Evolutionary conservation across 1,140 invertebrate species (phyloP).

Genomic region (Vanessa atalanta): DNA sequence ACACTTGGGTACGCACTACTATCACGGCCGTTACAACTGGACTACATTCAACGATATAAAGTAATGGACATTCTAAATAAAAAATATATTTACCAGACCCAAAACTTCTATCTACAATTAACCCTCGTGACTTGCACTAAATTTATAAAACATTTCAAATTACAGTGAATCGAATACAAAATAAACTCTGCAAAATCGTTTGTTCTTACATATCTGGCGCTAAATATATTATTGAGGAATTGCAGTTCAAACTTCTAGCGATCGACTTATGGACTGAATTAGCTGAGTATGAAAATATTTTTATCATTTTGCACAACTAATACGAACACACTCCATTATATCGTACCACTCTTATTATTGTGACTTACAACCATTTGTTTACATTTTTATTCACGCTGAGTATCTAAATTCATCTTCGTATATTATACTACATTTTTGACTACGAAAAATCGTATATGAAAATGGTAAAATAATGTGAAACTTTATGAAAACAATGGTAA

Average conservation of each 20-base stretch:
- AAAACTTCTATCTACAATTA: not conserved
- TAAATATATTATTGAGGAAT: no score
- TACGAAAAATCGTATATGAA: constrained; percentile 2
- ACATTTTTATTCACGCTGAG: not conserved
- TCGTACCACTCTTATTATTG: not conserved
- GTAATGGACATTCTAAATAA: not conserved
- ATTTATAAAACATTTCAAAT: no score
- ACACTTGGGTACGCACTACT: not conserved
- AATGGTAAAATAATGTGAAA: constrained; percentile 4
- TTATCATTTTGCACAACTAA: not conserved
- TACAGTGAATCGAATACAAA: no score
- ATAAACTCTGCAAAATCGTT: no score
- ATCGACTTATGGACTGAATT: not conserved
- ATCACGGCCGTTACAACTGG: not conserved
- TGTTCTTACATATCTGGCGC: no score
- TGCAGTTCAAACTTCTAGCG: not conserved
- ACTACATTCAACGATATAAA: not conserved
- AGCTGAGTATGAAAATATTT: constrained; percentile 10
- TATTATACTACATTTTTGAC: not conserved
- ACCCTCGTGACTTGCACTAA: no score
- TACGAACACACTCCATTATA: not conserved
- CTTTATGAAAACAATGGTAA: constrained; percentile 10
- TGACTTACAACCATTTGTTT: constrained; percentile 2
- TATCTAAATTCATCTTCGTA: not conserved
- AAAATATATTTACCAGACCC: not conserved